Conservation (phyloP, 2,797 vertebrate genomes). For the Sphenopsis melanotis region DNA sequence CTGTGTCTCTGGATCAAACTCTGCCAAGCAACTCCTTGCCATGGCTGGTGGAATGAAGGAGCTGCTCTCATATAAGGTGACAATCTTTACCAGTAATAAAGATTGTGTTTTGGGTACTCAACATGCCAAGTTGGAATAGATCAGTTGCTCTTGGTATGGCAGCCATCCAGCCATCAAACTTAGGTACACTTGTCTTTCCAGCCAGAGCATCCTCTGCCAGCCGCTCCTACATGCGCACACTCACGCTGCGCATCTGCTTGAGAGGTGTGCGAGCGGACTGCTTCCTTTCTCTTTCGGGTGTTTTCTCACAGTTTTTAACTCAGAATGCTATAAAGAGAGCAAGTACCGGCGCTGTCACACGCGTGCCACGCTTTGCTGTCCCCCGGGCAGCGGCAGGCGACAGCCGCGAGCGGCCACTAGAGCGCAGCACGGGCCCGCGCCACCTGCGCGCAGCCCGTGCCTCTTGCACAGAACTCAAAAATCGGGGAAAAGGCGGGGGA, state of each 20-base stretch:
- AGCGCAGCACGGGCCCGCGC: slow-evolving; percentile 22
- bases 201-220: not conserved
- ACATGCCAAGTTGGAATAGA: not conserved
- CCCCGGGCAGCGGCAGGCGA: not conserved
- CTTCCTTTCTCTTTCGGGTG: not conserved
- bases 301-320: not conserved
- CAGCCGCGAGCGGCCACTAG: slow-evolving; percentile 7
- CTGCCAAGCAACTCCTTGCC: not conserved
- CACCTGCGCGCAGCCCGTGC: not conserved
- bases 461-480: accelerated
- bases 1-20: not conserved
- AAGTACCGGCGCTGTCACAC: accelerated
- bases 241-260: not conserved
- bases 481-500: accelerated
- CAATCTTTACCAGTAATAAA: not conserved
- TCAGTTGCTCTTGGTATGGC: not conserved
- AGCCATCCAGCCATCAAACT: not conserved
- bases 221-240: accelerated
- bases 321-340: accelerated
- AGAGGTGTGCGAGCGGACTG: not conserved
- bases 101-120: not conserved
- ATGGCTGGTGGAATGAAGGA: not conserved
- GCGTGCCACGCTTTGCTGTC: accelerated
- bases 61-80: not conserved
- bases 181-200: not conserved